Conservation (phyloP, 2,888 invertebrate species). For the Biston stratarius region DNA sequence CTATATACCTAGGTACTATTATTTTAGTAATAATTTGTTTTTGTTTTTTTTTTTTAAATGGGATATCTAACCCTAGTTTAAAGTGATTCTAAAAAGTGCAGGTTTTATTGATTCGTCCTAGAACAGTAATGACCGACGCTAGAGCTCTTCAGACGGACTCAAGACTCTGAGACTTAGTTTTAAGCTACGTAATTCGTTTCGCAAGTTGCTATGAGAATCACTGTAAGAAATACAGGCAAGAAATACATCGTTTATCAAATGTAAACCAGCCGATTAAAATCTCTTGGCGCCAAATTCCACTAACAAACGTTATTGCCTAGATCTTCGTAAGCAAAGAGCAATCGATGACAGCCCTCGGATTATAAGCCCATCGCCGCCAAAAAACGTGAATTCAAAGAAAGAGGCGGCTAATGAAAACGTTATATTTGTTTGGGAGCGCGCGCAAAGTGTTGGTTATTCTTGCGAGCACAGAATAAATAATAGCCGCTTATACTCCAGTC, state of each 20-base stretch:
- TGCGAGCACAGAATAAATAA: background rate
- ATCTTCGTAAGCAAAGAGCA: background rate
- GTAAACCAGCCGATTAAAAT: conserved; percentile 5
- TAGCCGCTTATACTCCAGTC: conserved; percentile 11
- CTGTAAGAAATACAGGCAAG: background rate
- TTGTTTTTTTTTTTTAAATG: no score
- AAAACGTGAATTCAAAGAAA: conserved; percentile 18
- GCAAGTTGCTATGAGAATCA: background rate
- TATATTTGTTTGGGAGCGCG: conserved; percentile 27
- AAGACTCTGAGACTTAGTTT: no score
- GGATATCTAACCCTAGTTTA: no score
- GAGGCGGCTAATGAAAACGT: conserved; percentile 18
- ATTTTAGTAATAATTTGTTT: no score
- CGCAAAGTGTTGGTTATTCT: conserved; percentile 26
- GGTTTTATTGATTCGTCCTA: no score
- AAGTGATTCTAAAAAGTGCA: no score
- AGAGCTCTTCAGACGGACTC: no score
- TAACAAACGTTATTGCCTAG: background rate
- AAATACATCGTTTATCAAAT: background rate
- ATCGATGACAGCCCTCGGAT: conserved; percentile 7
- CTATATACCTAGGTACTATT: no score
- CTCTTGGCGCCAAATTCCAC: conserved; percentile 1
- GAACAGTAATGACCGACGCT: no score
- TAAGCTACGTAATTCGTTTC: background rate
- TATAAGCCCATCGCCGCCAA: background rate